Base-by-base conservation (phyloP, 2,888 invertebrate genomes). In the Cheilosia vulpina region DNA sequence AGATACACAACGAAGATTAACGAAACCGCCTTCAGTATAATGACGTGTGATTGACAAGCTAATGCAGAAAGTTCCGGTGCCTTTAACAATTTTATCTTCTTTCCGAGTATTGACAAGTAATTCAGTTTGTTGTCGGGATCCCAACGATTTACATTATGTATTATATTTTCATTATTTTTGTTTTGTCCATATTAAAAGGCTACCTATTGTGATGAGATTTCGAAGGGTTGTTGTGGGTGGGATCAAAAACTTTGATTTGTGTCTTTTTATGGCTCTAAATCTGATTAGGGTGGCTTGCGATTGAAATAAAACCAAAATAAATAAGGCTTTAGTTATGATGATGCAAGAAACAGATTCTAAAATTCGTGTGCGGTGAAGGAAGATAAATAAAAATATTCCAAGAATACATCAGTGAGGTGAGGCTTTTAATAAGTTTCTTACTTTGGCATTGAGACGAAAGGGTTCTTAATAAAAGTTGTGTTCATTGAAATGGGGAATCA, bases 21-120 rank as follows among this genome's bases (percentile, higher is more conserved):
- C 45, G 17, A 45, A 17, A n/a, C 45, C 45, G 1, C 2, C n/a
- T 17, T 45, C 45, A 45, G 43, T 21, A 41, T 21, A 66, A 66
- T 43, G 68, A 13, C 58, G n/a, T 21, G 58, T 75, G 75, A 75
- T 58, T 75, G 75, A 58, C 66, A 65, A 52, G 50, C 47, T 50
- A 58, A 57, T 58, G 47, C 58, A 24, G 41, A 50, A 31, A 65
- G 41, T 13, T 66, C n/a, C 66, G 21, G 27, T 58, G 15, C 24
- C 47, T 27, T 31, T 9, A 65, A 47, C 63, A 63, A 52, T 50
- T 58, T 57, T 5, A 50, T 15, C 60, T 43, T 11, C 15, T 24
- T 24, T 15, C 43, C 11, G 52, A 52, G 19, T 41, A 34, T 38
- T 52, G 34, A 38, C 41, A 50, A 52, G 9, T 41, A 66, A 53